These are phyloP conservation scores for Erebia epiphron DNA, from an alignment of 2,888 invertebrate species.

Conservation along the genomic window DNA sequence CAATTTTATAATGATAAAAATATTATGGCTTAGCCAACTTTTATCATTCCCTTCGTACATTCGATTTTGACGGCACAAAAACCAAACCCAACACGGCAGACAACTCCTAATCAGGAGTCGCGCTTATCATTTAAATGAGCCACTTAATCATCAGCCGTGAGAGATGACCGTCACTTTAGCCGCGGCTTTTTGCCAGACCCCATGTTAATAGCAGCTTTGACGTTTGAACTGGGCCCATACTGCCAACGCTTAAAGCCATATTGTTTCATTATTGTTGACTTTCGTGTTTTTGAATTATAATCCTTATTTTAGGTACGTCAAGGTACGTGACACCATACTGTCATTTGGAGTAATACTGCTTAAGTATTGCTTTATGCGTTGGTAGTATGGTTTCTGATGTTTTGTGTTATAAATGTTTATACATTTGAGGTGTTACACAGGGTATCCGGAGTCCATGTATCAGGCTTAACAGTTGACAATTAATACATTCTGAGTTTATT, in stretches of 20 bases:
- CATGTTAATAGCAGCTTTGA: conserved; percentile 53
- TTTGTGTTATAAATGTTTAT: conserved; percentile 25
- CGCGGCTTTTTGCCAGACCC: conserved; percentile 55
- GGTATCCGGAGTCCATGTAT: conserved; percentile 6
- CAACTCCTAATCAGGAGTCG: conserved; percentile 13
- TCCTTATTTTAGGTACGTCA: no score
- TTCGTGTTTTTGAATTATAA: no score
- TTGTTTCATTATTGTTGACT: no score
- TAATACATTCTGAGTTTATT: not conserved
- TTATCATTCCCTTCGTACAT: not conserved
- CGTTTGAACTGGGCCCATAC: conserved; percentile 35
- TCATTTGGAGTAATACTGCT: no score
- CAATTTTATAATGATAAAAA: no score
- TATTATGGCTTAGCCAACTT: not conserved
- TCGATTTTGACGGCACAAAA: not conserved
- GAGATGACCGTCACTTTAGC: conserved; percentile 59
- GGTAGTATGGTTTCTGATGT: no score
- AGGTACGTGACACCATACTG: no score
- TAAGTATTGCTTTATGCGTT: no score
- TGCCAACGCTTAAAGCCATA: no score
- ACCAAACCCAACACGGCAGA: conserved; percentile 12
- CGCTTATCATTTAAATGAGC: conserved; percentile 55
- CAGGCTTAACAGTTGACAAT: conserved; percentile 14
- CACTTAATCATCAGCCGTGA: conserved; percentile 66
- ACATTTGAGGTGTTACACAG: conserved; percentile 22